A percentile compares a stretch with the other conserved stretches of the same genome.
phyloP scores from a whole-genome alignment of 2,888 invertebrate species.

The Drosophila putrida region DNA sequence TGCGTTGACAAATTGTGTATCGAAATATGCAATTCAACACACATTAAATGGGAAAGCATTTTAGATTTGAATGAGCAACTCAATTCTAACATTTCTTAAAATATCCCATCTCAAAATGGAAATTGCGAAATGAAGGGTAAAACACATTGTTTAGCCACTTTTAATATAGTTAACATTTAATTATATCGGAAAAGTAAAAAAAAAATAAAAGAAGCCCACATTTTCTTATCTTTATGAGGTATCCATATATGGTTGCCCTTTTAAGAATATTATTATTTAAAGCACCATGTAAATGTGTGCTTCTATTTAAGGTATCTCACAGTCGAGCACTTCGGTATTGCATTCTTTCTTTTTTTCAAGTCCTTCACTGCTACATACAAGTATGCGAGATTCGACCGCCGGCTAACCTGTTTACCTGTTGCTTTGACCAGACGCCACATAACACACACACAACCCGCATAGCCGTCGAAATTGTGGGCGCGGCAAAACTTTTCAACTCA shows the following conservation, averaged over 20 bases:
- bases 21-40: neutral
- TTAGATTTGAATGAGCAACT: neutral
- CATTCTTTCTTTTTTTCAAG: conserved; percentile 21
- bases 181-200: no score
- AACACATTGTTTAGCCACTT: no score
- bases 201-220: no score
- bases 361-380: conserved; percentile 36
- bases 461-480: conserved; percentile 47
- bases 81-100: neutral
- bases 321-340: conserved; percentile 20
- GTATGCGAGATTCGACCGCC: conserved; percentile 42
- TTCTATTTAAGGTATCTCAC: conserved; percentile 14
- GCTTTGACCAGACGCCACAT: conserved; percentile 43
- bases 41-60: neutral
- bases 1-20: neutral
- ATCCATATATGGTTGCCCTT: no score
- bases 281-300: no score
- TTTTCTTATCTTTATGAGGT: no score
- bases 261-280: no score
- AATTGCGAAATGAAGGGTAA: no score
- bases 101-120: no score
- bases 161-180: no score
- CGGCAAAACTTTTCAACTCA: conserved; percentile 52
- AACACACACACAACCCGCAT: conserved; percentile 66
- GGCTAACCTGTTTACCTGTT: conserved; percentile 72